Conservation (phyloP, 2,113 vertebrate genomes). For the Conger conger region DNA sequence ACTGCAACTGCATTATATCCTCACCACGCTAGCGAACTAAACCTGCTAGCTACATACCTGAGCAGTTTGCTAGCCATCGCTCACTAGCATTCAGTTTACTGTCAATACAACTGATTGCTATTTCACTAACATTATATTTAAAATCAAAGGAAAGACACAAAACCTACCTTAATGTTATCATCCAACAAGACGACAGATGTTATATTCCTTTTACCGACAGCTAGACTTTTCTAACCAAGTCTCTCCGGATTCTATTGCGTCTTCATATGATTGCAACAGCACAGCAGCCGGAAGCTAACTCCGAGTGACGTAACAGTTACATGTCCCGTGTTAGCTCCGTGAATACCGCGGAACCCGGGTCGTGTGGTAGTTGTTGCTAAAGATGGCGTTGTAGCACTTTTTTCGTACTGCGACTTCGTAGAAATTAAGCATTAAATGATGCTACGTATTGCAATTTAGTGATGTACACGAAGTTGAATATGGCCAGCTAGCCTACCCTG, state of each 20-base stretch:
- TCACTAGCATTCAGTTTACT: not conserved
- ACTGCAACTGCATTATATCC: not conserved
- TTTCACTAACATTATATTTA: not conserved
- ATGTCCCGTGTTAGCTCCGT: not conserved
- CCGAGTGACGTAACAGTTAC: constrained; percentile 1
- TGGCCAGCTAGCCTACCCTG: too few species aligned
- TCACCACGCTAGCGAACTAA: not conserved
- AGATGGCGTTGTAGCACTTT: too few species aligned
- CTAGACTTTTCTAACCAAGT: not conserved
- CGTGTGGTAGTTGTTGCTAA: too few species aligned
- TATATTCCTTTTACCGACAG: not conserved
- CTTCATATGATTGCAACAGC: constrained; percentile 38
- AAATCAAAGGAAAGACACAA: not conserved
- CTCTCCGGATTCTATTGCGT: not conserved
- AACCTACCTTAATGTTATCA: not conserved
- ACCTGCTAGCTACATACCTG: not conserved
- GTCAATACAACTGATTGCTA: not conserved
- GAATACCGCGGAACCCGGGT: too few species aligned
- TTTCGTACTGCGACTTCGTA: too few species aligned
- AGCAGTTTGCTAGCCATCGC: not conserved
- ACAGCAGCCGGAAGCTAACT: constrained; percentile 20
- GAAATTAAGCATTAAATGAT: too few species aligned
- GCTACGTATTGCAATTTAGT: too few species aligned
- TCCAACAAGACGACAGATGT: not conserved
- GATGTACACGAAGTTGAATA: too few species aligned